These are phyloP conservation scores for Drosophila jambulina DNA, from an alignment of 1,140 invertebrate species.

Conservation along the genomic window DNA sequence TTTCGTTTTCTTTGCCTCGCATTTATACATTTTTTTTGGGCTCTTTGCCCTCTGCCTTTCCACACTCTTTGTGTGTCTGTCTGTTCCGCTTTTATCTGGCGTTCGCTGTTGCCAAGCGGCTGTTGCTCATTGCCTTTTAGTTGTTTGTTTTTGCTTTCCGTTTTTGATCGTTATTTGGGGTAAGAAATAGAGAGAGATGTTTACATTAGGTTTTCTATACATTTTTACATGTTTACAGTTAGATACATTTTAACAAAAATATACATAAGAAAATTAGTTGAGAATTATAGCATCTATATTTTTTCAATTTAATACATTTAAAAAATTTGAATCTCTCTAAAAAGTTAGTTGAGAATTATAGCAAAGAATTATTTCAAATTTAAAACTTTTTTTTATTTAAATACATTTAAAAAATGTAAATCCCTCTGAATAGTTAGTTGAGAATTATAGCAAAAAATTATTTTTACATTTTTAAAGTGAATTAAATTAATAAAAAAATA, in stretches of 20 bases:
- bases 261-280: no score
- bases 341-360: background rate
- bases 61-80: conserved; percentile 10
- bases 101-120: conserved; percentile 77
- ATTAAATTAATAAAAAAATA: no score
- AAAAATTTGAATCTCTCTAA: no score
- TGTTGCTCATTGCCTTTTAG: conserved; percentile 52
- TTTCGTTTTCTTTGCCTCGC: conserved; percentile 35
- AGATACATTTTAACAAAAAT: no score
- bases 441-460: background rate
- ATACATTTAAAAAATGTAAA: no score
- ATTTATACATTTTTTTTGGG: conserved; percentile 10
- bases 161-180: conserved; percentile 15
- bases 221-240: background rate
- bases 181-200: conserved; percentile 2
- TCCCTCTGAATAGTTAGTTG: background rate
- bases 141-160: conserved; percentile 39
- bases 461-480: no score
- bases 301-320: no score
- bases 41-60: conserved; percentile 13
- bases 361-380: background rate
- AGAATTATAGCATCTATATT: no score
- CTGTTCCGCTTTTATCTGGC: conserved; percentile 68
- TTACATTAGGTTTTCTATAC: background rate
- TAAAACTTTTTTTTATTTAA: no score